Evolutionary conservation across 1,140 invertebrate species (phyloP).

Genomic region (Rhopalosiphum maidis): DNA sequence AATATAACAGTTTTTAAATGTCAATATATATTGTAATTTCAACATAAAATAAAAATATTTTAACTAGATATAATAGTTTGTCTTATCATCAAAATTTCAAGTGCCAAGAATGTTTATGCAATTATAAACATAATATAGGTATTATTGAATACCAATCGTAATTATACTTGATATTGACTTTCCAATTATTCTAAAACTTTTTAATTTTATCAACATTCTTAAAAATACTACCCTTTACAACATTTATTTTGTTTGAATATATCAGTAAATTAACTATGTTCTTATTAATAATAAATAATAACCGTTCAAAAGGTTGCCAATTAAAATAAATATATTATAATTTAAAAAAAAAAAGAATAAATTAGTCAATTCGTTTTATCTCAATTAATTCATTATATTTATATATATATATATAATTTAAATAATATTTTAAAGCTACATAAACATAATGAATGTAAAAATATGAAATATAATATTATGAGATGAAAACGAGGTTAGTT

Average conservation of each 20-base stretch:
- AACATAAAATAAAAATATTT: neutral
- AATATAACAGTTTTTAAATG: no score
- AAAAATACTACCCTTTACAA: neutral
- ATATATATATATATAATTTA: neutral
- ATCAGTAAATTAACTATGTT: neutral
- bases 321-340: neutral
- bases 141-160: neutral
- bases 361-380: neutral
- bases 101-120: neutral
- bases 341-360: neutral
- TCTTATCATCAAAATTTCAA: conserved; percentile 1
- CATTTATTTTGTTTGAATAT: neutral
- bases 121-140: neutral
- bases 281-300: neutral
- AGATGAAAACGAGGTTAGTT: neutral
- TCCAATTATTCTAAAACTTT: neutral
- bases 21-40: neutral
- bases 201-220: neutral
- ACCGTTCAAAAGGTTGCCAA: neutral
- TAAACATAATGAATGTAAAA: neutral
- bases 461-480: neutral
- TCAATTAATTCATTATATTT: neutral
- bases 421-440: neutral
- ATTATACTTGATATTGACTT: conserved; percentile 1
- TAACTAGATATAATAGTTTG: neutral